Percentiles rank a stretch among this genome's conserved stretches.
phyloP scores from a whole-genome alignment of 2,888 invertebrate genomes.

The Oscheius myriophilus region DNA sequence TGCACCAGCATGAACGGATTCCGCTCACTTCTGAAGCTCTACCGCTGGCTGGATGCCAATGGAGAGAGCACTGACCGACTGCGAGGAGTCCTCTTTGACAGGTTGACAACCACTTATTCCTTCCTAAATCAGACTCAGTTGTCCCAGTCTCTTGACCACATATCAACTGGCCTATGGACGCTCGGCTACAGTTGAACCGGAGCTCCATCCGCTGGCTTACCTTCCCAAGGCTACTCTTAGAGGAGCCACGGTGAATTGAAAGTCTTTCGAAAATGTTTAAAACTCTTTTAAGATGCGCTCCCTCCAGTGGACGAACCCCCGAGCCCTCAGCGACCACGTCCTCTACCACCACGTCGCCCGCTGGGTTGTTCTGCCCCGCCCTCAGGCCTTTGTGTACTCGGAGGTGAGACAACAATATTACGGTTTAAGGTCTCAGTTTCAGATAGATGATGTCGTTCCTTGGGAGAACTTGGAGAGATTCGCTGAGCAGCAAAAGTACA shows the following conservation, averaged over 20 bases:
- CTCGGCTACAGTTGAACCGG: too few species aligned
- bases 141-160: too few species aligned
- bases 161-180: too few species aligned
- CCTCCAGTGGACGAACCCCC: not conserved
- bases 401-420: not conserved
- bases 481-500: slow-evolving; percentile 1
- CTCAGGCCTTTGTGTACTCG: slow-evolving; percentile 7
- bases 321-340: slow-evolving; percentile 1
- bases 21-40: slow-evolving; percentile 7
- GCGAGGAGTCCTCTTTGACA: slow-evolving; percentile 6
- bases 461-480: not conserved
- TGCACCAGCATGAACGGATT: slow-evolving; percentile 13
- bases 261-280: too few species aligned
- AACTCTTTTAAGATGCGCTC: too few species aligned
- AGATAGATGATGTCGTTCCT: not conserved
- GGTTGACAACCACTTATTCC: slow-evolving; percentile 4
- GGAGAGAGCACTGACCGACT: slow-evolving; percentile 3
- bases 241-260: too few species aligned
- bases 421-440: too few species aligned
- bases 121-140: not conserved
- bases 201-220: too few species aligned
- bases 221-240: too few species aligned
- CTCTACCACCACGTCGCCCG: slow-evolving; percentile 11
- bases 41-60: slow-evolving; percentile 18
- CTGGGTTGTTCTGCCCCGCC: slow-evolving; percentile 13